Percentiles rank a stretch among this genome's conserved stretches.
Evolutionary conservation across 2,113 vertebrate genomes (phyloP).

Genomic region (Falco punctatus): DNA sequence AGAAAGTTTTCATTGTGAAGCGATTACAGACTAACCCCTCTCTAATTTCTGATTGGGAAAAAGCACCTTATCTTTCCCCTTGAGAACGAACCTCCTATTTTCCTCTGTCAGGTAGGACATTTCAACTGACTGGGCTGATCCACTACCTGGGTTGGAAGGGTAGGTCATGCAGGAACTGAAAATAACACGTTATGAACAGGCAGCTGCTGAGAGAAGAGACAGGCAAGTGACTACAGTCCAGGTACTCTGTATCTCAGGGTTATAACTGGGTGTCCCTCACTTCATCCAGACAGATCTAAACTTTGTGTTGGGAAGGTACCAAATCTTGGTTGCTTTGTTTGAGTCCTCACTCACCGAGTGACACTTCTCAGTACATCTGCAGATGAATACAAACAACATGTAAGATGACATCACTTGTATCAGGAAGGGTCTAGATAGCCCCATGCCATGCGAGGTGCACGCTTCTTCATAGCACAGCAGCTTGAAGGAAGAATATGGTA

Average conservation of each 20-base stretch:
- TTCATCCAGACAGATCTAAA: not conserved
- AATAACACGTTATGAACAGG: not conserved
- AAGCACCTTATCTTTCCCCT: not conserved
- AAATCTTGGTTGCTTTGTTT: not conserved
- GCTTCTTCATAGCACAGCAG: not conserved
- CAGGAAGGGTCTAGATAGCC: not conserved
- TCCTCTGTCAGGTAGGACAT: not conserved
- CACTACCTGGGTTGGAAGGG: not conserved
- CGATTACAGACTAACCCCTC: not conserved
- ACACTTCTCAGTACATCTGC: not conserved
- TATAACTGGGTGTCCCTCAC: not conserved
- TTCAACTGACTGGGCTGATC: not conserved
- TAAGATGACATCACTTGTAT: not conserved
- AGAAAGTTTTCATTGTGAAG: not conserved
- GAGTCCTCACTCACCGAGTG: not conserved
- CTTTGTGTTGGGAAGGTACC: not conserved
- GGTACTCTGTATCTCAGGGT: not conserved
- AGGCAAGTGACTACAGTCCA: not conserved
- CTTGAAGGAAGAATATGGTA: not conserved
- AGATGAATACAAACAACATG: not conserved
- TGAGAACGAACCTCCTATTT: not conserved
- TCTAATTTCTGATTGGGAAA: not conserved
- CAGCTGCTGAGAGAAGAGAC: not conserved
- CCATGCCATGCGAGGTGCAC: rapidly evolving
- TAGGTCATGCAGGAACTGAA: not conserved